Base-by-base conservation (phyloP, 2,113 vertebrate genomes). In the Cacatua alba region DNA sequence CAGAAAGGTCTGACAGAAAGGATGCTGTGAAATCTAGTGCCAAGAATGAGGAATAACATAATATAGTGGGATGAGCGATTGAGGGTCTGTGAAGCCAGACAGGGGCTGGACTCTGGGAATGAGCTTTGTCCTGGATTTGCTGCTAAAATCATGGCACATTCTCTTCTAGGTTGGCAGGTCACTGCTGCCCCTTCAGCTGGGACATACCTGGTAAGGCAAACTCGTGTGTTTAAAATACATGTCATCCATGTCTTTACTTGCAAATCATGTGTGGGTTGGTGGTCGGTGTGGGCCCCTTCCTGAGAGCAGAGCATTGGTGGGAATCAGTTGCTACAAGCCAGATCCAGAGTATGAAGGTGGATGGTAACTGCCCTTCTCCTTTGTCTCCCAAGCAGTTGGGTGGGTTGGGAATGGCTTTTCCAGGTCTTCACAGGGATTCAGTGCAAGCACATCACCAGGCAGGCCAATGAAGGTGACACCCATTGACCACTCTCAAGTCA, bases 121-220 rank as follows among this genome's bases (percentile, higher is more conserved):
- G 46, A 72, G 29, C 7, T 78, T 11, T 39, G 18, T 24, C 12
- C 81, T 57, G 53, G 14, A 6, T 62, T 49, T 55, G 52, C 46
- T 35, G 33, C 59, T 88, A 7, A 86, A 65, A 39, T 37, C 59
- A 4, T 0, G 5, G 9, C n/a, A 9, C 1, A 0, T 85, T 93
- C n/a, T 82, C 43, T 93, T 97, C 41, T 81, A 97, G 97, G 96
- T 25, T 89, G 96, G 68, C 74, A 64, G 23, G 59, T 9, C 10
- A 17, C 89, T 69, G 68, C 78, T 63, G 62, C 28, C 41, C 2
- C 69, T 55, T 88, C 80, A 31, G 20, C 74, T 75, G 87, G 55
- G n/a, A 71, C 67, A 0, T 1, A 37, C 9, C 86, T 83, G 86
- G 97, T 97, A 87, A 97, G 96, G 23, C 26, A 46, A 37, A 62